phyloP scores from a whole-genome alignment of 2,797 vertebrate genomes.

The Trematomus bernacchii region DNA sequence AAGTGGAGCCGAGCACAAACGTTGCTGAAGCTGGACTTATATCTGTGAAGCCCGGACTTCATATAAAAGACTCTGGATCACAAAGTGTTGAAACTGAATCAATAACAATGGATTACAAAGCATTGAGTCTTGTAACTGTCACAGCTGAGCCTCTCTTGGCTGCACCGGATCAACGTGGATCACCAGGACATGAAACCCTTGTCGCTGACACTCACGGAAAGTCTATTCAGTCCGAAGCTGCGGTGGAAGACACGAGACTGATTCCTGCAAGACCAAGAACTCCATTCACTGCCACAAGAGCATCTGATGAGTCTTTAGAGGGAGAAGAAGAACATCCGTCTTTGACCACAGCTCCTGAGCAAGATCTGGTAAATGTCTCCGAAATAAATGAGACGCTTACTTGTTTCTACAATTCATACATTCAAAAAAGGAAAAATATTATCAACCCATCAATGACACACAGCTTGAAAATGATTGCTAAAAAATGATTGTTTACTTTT shows the following conservation, averaged over 20 bases:
- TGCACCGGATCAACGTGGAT: background rate
- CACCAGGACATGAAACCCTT: background rate
- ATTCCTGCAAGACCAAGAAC: constrained; percentile 56
- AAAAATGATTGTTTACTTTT: background rate
- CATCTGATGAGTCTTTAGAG: constrained; percentile 12
- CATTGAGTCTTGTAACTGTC: background rate
- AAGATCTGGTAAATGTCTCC: constrained; percentile 50
- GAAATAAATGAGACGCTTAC: background rate
- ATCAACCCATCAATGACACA: background rate
- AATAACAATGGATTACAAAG: constrained; percentile 6
- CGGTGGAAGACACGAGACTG: constrained; percentile 43
- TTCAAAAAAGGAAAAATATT: background rate
- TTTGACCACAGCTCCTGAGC: background rate
- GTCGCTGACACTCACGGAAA: background rate
- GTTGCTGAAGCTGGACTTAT: constrained; percentile 10
- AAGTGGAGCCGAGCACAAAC: constrained; percentile 14
- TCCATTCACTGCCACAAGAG: constrained; percentile 31
- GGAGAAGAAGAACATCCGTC: constrained; percentile 2
- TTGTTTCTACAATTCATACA: background rate
- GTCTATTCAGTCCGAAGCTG: constrained; percentile 23
- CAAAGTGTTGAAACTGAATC: constrained; percentile 19
- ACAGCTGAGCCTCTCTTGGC: background rate
- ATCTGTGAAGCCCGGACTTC: background rate
- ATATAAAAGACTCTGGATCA: constrained; percentile 12
- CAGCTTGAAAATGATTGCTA: background rate